Conservation (phyloP, 2,888 invertebrate genomes). For the Rhyacophila evoluta region DNA sequence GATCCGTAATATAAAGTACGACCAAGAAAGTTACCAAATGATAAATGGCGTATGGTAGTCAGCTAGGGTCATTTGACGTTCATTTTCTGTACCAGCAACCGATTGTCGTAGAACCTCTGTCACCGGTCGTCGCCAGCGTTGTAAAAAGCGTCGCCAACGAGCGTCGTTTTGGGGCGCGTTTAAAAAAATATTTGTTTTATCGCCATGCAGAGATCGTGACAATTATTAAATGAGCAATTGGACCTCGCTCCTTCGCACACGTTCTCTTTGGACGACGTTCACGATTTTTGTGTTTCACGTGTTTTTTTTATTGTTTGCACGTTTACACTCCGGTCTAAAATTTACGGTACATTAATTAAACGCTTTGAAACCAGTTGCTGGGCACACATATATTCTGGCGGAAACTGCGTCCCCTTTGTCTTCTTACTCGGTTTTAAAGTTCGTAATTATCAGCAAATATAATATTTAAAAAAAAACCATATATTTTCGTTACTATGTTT, state of each 20-base stretch:
- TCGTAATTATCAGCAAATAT: too few relatives aligned
- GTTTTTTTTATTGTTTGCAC: not conserved
- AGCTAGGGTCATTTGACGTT: not conserved
- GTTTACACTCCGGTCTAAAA: not conserved
- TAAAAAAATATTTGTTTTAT: constrained; percentile 23
- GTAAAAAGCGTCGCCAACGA: not conserved
- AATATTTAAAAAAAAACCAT: too few relatives aligned
- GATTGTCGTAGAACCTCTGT: constrained; percentile 12
- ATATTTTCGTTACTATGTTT: too few relatives aligned
- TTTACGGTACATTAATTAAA: not conserved
- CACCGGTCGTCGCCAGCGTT: not conserved
- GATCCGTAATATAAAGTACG: too few relatives aligned
- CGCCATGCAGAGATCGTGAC: not conserved
- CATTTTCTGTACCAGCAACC: not conserved
- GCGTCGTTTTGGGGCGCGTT: constrained; percentile 8
- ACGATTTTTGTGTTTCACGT: not conserved
- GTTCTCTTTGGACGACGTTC: not conserved
- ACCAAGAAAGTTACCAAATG: not conserved
- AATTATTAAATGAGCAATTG: not conserved
- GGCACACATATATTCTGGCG: not conserved
- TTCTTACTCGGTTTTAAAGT: too few relatives aligned
- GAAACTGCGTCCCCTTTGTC: not conserved
- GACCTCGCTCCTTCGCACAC: not conserved
- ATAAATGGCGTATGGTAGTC: not conserved
- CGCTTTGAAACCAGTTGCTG: not conserved